Evolutionary conservation across 1,140 invertebrate genomes (phyloP).

Genomic region (Aplysia californica): DNA sequence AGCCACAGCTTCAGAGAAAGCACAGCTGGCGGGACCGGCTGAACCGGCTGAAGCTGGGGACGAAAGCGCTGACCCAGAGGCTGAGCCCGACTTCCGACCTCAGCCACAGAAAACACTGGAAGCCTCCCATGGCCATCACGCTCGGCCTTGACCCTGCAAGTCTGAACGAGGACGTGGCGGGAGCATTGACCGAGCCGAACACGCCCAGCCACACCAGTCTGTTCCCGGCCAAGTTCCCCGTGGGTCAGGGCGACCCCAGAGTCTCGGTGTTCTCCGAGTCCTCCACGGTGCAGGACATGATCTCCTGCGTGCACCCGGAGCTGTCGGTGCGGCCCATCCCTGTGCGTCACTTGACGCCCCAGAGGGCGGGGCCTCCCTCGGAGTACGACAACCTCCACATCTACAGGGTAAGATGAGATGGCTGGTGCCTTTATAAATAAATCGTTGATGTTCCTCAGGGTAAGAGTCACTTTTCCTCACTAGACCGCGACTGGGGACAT

Average conservation of each 20-base stretch:
- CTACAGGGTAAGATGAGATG: slow-evolving; percentile 21
- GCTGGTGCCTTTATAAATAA: no score
- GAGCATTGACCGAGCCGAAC: not conserved
- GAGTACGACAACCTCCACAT: slow-evolving; percentile 75
- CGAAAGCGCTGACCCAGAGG: slow-evolving; percentile 21
- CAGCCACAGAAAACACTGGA: not conserved
- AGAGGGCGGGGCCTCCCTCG: slow-evolving; percentile 73
- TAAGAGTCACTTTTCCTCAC: no score
- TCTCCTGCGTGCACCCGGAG: slow-evolving; percentile 66
- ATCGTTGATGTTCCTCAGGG: no score
- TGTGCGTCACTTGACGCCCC: slow-evolving; percentile 33
- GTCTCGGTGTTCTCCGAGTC: slow-evolving; percentile 52
- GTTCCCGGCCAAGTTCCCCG: slow-evolving; percentile 51
- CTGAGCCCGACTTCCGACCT: not conserved
- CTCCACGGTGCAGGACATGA: slow-evolving; percentile 68
- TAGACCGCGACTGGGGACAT: no score
- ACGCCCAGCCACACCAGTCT: slow-evolving; percentile 13
- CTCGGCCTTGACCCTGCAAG: not conserved
- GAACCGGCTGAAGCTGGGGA: slow-evolving; percentile 32
- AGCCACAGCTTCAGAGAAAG: slow-evolving; percentile 19
- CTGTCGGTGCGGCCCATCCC: slow-evolving; percentile 54
- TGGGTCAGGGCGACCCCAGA: slow-evolving; percentile 30
- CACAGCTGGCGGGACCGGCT: slow-evolving; percentile 31
- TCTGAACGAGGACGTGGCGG: not conserved
- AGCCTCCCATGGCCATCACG: not conserved